Conservation (phyloP, 2,888 invertebrate species). For the Liposcelis brunnea region DNA sequence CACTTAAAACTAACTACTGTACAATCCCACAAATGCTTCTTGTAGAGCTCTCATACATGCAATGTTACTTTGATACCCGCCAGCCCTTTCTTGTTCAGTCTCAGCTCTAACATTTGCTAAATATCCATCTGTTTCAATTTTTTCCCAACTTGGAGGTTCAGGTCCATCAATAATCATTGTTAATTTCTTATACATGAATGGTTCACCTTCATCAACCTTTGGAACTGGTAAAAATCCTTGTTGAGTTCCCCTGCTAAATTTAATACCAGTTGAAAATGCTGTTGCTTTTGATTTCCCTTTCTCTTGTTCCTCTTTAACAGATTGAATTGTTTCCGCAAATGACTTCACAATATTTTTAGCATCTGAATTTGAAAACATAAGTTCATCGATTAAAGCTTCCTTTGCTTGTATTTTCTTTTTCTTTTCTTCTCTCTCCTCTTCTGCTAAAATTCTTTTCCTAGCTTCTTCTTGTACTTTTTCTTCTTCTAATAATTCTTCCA, state of each 20-base stretch:
- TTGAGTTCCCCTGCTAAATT: slow-evolving; percentile 48
- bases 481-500: slow-evolving; percentile 68
- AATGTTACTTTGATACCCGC: slow-evolving; percentile 67
- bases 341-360: slow-evolving; percentile 74
- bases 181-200: slow-evolving; percentile 49
- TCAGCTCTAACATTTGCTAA: slow-evolving; percentile 58
- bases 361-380: slow-evolving; percentile 83
- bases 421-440: slow-evolving; percentile 51
- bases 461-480: slow-evolving; percentile 63
- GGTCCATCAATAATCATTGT: slow-evolving; percentile 54
- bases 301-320: slow-evolving; percentile 12
- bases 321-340: slow-evolving; percentile 43
- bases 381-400: slow-evolving; percentile 84
- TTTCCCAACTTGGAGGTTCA: slow-evolving; percentile 40
- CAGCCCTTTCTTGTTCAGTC: slow-evolving; percentile 58
- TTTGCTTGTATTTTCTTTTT: slow-evolving; percentile 71
- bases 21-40: slow-evolving; percentile 70
- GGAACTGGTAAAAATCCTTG: slow-evolving; percentile 50
- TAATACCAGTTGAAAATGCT: slow-evolving; percentile 75
- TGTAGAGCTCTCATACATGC: slow-evolving; percentile 76
- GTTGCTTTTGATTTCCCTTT: slow-evolving; percentile 27
- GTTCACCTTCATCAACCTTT: slow-evolving; percentile 56
- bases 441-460: slow-evolving; percentile 49
- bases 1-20: background rate
- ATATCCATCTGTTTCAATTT: slow-evolving; percentile 50